phyloP scores from a whole-genome alignment of 1,140 invertebrate species.

The Neodiprion fabricii region DNA sequence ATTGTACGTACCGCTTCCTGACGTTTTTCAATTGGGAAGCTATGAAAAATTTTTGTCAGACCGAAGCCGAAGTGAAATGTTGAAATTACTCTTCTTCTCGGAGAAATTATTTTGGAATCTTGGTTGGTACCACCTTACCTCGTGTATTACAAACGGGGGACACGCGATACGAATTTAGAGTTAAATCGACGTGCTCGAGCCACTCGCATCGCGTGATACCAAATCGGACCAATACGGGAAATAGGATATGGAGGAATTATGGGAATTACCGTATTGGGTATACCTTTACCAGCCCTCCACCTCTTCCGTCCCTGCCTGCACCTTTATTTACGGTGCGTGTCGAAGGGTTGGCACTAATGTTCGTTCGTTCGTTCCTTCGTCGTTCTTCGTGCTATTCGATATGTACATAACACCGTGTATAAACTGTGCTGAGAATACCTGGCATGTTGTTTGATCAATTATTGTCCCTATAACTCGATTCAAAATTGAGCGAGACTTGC shows the following conservation, averaged over 20 bases:
- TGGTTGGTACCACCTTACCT: too few species aligned
- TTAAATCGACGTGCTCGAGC: not conserved
- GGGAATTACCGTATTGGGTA: not conserved
- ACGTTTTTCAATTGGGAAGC: conserved; percentile 25
- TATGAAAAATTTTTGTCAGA: conserved; percentile 29
- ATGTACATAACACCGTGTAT: not conserved
- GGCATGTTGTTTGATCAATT: too few species aligned
- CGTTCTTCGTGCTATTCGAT: not conserved
- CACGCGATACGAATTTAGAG: not conserved
- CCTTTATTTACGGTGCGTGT: not conserved
- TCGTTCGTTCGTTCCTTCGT: too few species aligned
- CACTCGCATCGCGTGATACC: not conserved
- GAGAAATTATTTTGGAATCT: too few species aligned
- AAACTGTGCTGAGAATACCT: too few species aligned
- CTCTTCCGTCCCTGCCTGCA: too few species aligned
- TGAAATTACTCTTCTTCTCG: too few species aligned
- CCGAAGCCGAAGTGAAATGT: not conserved
- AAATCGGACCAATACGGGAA: not conserved
- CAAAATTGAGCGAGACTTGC: too few species aligned
- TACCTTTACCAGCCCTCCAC: not conserved
- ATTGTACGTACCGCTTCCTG: conserved; percentile 2
- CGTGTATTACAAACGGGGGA: too few species aligned
- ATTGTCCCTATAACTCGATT: too few species aligned
- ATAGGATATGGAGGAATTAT: not conserved
- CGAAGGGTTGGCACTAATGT: not conserved